phyloP scores from a whole-genome alignment of 2,888 invertebrate species.

The Ganaspis brasiliensis region DNA sequence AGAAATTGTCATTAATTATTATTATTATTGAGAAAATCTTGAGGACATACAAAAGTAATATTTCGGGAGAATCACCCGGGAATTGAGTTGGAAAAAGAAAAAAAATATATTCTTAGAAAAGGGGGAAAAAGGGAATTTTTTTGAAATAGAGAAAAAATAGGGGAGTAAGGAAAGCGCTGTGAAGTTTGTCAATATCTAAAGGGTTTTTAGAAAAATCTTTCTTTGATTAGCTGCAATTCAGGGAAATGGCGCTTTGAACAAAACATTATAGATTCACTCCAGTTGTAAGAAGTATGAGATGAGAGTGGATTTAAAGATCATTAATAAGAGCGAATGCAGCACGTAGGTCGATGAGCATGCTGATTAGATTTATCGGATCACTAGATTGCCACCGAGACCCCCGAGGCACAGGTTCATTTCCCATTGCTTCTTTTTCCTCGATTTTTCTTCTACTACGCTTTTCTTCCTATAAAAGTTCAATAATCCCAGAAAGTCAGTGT shows the following conservation, averaged over 20 bases:
- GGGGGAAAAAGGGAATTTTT: too few relatives aligned
- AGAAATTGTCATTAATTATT: too few relatives aligned
- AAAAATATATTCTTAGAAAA: too few relatives aligned
- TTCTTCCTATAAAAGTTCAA: slow-evolving; percentile 67
- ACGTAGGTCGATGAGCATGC: slow-evolving; percentile 73
- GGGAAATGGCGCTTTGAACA: neutral
- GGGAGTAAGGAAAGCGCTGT: too few relatives aligned
- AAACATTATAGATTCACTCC: slow-evolving; percentile 49
- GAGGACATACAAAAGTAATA: too few relatives aligned
- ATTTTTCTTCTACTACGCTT: slow-evolving; percentile 51
- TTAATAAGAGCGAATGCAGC: slow-evolving; percentile 66
- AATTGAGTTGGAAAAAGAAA: too few relatives aligned
- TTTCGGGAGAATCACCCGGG: too few relatives aligned
- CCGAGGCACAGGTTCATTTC: slow-evolving; percentile 51
- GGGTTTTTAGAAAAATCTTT: neutral
- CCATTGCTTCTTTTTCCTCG: slow-evolving; percentile 47
- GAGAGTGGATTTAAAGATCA: slow-evolving; percentile 71
- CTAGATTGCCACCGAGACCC: slow-evolving; percentile 68
- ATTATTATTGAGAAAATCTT: too few relatives aligned
- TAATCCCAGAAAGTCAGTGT: slow-evolving; percentile 64
- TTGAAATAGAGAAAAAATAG: too few relatives aligned
- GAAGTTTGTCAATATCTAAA: too few relatives aligned
- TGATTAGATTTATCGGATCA: slow-evolving; percentile 77
- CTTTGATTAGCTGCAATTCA: slow-evolving; percentile 8
- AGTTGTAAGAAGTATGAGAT: slow-evolving; percentile 62